These are phyloP conservation scores for Cololabis saira DNA, from an alignment of 2,113 vertebrate species.

Conservation along the genomic window DNA sequence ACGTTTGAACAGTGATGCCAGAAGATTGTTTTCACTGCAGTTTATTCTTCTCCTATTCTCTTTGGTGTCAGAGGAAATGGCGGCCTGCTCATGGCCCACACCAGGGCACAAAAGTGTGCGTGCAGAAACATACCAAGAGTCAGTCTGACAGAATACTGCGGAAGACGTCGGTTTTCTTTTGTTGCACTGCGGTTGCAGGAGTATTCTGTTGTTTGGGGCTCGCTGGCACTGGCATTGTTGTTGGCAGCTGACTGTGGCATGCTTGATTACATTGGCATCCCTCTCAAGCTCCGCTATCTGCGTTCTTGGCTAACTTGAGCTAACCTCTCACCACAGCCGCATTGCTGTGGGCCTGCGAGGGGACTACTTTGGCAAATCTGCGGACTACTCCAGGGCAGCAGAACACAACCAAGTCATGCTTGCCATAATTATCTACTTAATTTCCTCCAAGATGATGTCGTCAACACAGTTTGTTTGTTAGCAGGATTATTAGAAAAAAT, in stretches of 20 bases:
- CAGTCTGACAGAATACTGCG: constrained; percentile 68
- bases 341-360: constrained; percentile 55
- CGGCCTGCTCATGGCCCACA: constrained; percentile 87
- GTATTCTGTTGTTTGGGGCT: constrained; percentile 53
- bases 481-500: neutral
- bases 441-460: neutral
- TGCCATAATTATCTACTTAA: constrained; percentile 43
- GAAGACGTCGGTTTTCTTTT: constrained; percentile 53
- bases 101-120: constrained; percentile 76
- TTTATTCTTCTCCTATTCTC: constrained; percentile 65
- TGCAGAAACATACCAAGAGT: constrained; percentile 67
- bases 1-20: constrained; percentile 84
- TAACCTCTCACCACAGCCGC: constrained; percentile 67
- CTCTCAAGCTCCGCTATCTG: constrained; percentile 78
- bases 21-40: constrained; percentile 77
- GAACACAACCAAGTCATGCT: constrained; percentile 23
- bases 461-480: neutral
- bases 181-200: constrained; percentile 64
- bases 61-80: constrained; percentile 92
- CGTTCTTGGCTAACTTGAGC: constrained; percentile 80
- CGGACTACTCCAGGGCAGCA: constrained; percentile 29
- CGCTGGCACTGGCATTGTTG: constrained; percentile 68
- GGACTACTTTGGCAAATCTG: constrained; percentile 49
- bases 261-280: constrained; percentile 87
- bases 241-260: constrained; percentile 84